Evolutionary conservation across 2,797 vertebrate species (phyloP), one percentile per base, ranked within the genome.

Genomic region (Leptatherina wallacei): DNA sequence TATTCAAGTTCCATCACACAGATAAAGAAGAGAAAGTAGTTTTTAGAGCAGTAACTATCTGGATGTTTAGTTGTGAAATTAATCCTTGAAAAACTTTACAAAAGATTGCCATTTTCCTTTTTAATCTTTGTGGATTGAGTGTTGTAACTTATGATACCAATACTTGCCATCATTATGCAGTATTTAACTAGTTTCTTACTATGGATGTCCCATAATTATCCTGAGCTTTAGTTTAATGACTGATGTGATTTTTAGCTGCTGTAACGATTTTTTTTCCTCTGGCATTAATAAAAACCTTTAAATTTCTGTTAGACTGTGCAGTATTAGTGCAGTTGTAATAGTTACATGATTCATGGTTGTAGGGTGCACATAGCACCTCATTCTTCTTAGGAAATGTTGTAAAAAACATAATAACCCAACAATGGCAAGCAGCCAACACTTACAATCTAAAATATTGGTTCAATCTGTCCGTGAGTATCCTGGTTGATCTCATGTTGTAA

Each of bases 231-330:
- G 4, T 57, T 33, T 65, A 62, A 20, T 44, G 30, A 44, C 30
- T 55, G 24, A n/a, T 6, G 20, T 20, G 72, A 67, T 71, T 51
- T 51, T n/a, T 27, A 20, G 38, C 74, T 33, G 29, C 55, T 56
- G 51, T 14, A 33, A 69, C 7, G 9, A 67, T 27, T 18, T 27
- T 18, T 63, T 13, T 62, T 66, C 27, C 8, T 20, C 59, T 64
- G 20, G 11, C 11, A 30, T 68, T 40, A 51, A 65, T 20, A 55
- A 47, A 49, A 56, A 27, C 4, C 51, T 59, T n/a, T 30, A n/a
- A 54, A 47, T 20, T 60, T 6, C 1, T 33, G 24, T 36, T 27
- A 33, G n/a, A 33, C 9, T 29, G 32, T 9, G 4, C 33, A 8
- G 1, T 12, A 47, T 20, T 38, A 59, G 35, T 74, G 44, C 20